phyloP scores from a whole-genome alignment of 2,113 vertebrate species.

The Lepus timidus region DNA sequence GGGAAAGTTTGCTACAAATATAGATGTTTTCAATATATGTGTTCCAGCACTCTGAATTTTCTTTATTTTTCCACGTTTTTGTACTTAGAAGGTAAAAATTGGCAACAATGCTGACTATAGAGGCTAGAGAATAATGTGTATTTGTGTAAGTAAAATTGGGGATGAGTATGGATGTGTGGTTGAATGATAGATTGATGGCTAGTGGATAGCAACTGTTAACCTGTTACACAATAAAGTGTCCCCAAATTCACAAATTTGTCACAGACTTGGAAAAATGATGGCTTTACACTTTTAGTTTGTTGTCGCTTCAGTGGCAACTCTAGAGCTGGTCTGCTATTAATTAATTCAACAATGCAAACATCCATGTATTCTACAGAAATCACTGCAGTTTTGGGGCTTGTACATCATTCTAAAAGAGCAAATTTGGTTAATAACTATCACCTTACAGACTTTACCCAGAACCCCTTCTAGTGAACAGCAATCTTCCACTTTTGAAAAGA shows the following conservation, averaged over 20 bases:
- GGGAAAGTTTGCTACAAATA: neutral
- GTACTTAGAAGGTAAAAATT: constrained; percentile 19
- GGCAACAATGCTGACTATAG: neutral
- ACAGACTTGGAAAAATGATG: neutral
- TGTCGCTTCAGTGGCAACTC: neutral
- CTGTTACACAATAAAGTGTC: neutral
- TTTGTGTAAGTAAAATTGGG: neutral
- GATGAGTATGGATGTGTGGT: neutral
- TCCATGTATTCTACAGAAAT: neutral
- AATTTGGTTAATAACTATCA: constrained; percentile 16
- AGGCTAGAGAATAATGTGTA: neutral
- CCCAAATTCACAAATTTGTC: constrained; percentile 24
- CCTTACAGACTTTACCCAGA: neutral
- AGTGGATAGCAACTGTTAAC: neutral
- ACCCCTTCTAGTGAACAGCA: neutral
- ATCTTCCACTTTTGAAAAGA: constrained; percentile 19
- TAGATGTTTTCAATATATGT: neutral
- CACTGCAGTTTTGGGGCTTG: neutral
- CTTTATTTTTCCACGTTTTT: constrained; percentile 7
- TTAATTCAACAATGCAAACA: constrained; percentile 32
- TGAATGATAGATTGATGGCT: neutral
- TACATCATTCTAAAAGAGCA: neutral
- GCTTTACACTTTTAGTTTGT: neutral
- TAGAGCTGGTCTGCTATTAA: neutral
- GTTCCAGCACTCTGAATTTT: neutral